These are phyloP conservation scores for Phenganax subtilis DNA, from an alignment of 92 coral and sea anemone genomes.

Conservation along the genomic window DNA sequence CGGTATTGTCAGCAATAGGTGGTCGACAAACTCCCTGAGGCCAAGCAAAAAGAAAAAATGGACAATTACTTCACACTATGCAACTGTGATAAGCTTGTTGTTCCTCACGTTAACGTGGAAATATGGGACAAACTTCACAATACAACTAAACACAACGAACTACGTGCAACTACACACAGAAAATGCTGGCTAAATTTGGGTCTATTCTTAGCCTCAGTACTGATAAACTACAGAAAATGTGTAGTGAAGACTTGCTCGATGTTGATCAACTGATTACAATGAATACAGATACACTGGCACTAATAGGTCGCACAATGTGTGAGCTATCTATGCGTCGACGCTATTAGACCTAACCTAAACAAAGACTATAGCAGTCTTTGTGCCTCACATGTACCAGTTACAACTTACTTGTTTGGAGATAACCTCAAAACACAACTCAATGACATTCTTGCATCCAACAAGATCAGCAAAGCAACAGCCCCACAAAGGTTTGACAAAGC, in stretches of 20 bases:
- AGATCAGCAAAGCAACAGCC: constrained; percentile 12
- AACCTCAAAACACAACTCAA: constrained; percentile 44
- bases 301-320: constrained; percentile 43
- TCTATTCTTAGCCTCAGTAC: not conserved
- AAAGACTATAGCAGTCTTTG: constrained; percentile 38
- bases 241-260: not conserved
- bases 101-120: constrained; percentile 18
- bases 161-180: constrained; percentile 14
- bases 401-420: constrained; percentile 44
- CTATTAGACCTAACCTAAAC: constrained; percentile 45
- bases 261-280: constrained; percentile 38
- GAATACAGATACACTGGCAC: constrained; percentile 47
- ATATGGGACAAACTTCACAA: constrained; percentile 19
- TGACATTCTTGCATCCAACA: constrained; percentile 34
- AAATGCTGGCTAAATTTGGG: constrained; percentile 4
- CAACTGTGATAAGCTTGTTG: constrained; percentile 14
- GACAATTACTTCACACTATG: not conserved
- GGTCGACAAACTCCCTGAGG: constrained; percentile 3
- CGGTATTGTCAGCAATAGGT: constrained; percentile 7
- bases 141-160: not conserved
- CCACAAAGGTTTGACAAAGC: constrained; percentile 9
- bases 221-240: constrained; percentile 13
- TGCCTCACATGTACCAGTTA: constrained; percentile 46
- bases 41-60: constrained; percentile 21
- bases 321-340: constrained; percentile 44